Conservation (phyloP, 2,797 vertebrate genomes). For the Dipus sagitta region DNA sequence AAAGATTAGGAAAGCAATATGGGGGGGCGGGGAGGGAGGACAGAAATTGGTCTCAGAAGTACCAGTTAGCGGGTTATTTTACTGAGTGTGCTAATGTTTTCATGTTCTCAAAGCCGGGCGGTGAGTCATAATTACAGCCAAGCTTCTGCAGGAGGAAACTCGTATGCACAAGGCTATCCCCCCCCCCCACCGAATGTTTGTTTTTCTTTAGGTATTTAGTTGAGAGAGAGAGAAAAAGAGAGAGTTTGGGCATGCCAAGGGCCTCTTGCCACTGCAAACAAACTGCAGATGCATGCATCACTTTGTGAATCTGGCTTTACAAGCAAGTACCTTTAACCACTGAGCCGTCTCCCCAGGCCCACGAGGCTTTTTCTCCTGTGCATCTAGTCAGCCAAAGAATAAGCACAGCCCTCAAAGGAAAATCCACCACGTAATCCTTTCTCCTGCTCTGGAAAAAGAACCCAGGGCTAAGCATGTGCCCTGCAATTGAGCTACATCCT, state of each 20-base stretch:
- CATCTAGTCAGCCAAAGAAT: slow-evolving; percentile 53
- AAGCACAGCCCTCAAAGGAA: slow-evolving; percentile 6
- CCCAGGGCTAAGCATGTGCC: neutral
- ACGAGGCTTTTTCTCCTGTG: neutral
- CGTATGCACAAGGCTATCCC: neutral
- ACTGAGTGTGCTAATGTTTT: slow-evolving; percentile 8
- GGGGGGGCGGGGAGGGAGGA: neutral
- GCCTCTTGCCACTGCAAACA: too few species aligned
- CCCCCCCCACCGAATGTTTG: too few species aligned
- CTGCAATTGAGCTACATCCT: neutral
- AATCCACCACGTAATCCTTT: neutral
- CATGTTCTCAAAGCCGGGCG: slow-evolving; percentile 11
- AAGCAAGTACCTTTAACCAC: too few species aligned
- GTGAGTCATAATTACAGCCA: neutral
- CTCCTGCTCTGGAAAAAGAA: neutral
- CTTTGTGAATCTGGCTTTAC: too few species aligned
- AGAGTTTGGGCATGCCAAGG: too few species aligned
- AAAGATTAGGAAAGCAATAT: slow-evolving; percentile 4
- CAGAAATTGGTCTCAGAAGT: slow-evolving; percentile 31
- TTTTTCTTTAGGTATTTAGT: too few species aligned
- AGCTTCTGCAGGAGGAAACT: slow-evolving; percentile 36
- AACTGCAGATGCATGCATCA: too few species aligned
- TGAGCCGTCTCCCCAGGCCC: too few species aligned
- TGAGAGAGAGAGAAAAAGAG: too few species aligned
- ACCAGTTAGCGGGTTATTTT: slow-evolving; percentile 34